A percentile compares a stretch with the other conserved stretches of the same genome.
Conservation (phyloP, 37 sponge, comb jelly and placozoan genomes). For the Tethya wilhelma region DNA sequence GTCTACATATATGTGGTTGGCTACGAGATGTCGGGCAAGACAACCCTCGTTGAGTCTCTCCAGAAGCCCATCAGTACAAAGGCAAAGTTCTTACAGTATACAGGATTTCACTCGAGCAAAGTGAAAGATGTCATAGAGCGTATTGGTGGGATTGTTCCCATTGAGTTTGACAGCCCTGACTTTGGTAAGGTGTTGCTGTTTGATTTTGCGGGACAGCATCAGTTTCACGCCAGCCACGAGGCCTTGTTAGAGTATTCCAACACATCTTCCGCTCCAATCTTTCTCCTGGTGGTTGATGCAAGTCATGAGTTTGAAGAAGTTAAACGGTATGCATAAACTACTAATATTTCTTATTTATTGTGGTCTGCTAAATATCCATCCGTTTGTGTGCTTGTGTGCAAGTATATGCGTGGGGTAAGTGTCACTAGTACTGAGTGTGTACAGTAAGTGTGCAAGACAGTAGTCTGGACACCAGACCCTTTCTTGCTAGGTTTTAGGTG, state of each 20-base stretch:
- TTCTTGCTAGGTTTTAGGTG: too few species aligned
- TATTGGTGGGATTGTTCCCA: slow-evolving; percentile 54
- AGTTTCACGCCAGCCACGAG: slow-evolving; percentile 58
- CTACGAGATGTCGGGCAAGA: slow-evolving; percentile 53
- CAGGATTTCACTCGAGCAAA: too few species aligned
- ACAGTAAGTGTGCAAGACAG: too few species aligned
- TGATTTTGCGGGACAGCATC: slow-evolving; percentile 68
- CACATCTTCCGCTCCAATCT: slow-evolving; percentile 34
- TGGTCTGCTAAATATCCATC: too few species aligned
- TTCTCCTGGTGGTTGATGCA: slow-evolving; percentile 55
- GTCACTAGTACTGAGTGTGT: too few species aligned
- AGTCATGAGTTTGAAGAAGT: slow-evolving; percentile 12
- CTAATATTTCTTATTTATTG: too few species aligned
- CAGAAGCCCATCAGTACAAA: neutral
- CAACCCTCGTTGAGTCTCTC: slow-evolving; percentile 51
- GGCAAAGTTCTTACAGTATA: too few species aligned
- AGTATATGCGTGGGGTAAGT: too few species aligned
- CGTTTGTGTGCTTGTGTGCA: too few species aligned
- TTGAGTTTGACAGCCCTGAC: slow-evolving; percentile 34
- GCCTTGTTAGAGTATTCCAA: slow-evolving; percentile 45
- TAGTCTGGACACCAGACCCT: too few species aligned
- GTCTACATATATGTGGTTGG: slow-evolving; percentile 47
- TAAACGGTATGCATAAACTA: slow-evolving; percentile 28
- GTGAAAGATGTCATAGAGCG: neutral
- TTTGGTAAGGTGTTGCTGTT: slow-evolving; percentile 51